phyloP scores from a whole-genome alignment of 2,113 vertebrate genomes.

The Lagopus leucura region DNA sequence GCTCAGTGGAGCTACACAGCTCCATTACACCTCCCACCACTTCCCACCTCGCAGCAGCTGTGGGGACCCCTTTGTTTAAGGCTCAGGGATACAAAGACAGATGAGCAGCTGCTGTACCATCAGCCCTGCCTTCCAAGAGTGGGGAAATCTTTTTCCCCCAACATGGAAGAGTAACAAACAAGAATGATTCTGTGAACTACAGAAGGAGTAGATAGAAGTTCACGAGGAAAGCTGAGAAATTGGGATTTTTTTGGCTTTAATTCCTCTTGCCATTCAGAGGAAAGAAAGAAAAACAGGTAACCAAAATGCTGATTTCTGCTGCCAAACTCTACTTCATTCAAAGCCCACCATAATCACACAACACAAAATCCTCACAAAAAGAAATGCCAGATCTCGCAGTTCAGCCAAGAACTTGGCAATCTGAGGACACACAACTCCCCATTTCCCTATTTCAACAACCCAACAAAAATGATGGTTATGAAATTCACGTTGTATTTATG shows the following conservation, averaged over 20 bases:
- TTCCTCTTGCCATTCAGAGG: background rate
- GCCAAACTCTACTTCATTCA: background rate
- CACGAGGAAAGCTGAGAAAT: constrained; percentile 20
- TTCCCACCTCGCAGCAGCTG: constrained; percentile 2
- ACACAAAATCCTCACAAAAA: background rate
- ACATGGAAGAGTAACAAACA: constrained; percentile 14
- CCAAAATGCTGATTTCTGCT: background rate
- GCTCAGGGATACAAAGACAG: constrained; percentile 45
- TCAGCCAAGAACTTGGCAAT: background rate
- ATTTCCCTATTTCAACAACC: constrained; percentile 22
- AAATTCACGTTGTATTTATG: constrained; percentile 9
- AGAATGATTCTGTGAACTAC: constrained; percentile 38
- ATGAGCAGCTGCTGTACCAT: constrained; percentile 37
- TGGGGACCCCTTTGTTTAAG: constrained; percentile 32
- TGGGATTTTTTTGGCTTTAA: constrained; percentile 29
- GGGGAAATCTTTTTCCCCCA: background rate
- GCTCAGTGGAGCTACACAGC: background rate
- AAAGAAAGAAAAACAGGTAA: background rate
- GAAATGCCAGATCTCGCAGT: background rate
- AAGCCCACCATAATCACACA: background rate
- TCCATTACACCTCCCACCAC: constrained; percentile 3
- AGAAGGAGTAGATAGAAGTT: constrained; percentile 25
- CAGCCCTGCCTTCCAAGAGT: constrained; percentile 30
- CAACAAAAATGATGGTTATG: background rate
- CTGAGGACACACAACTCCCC: background rate